These are phyloP conservation scores for Apodemia duryi DNA, from an alignment of 2,888 invertebrate species.

Conservation along the genomic window DNA sequence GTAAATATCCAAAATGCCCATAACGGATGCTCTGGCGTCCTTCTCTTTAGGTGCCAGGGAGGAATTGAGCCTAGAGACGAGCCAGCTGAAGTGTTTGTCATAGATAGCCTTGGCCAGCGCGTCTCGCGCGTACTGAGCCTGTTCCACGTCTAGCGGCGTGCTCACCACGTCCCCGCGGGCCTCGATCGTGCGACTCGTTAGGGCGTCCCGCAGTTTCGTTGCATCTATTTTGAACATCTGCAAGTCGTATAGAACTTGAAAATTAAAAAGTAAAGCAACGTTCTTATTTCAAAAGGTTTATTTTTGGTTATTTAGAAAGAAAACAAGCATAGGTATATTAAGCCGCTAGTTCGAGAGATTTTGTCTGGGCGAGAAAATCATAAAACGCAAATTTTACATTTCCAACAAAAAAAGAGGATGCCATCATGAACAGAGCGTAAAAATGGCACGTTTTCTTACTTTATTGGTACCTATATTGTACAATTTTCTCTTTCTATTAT, in stretches of 20 bases:
- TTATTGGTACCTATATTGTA: too few relatives aligned
- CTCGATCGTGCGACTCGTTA: slow-evolving; percentile 92
- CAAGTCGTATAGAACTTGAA: background rate
- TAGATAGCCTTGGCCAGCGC: slow-evolving; percentile 95
- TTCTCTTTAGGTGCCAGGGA: slow-evolving; percentile 82
- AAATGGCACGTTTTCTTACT: too few relatives aligned
- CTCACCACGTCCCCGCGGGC: slow-evolving; percentile 90
- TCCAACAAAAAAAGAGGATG: too few relatives aligned
- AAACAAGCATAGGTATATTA: too few relatives aligned
- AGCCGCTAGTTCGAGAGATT: too few relatives aligned
- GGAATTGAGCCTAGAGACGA: slow-evolving; percentile 88
- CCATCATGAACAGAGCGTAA: too few relatives aligned
- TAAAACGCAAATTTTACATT: too few relatives aligned
- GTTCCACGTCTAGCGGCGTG: slow-evolving; percentile 88
- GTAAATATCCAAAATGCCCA: slow-evolving; percentile 96
- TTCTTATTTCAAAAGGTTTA: too few relatives aligned
- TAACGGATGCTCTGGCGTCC: slow-evolving; percentile 82
- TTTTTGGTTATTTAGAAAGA: too few relatives aligned
- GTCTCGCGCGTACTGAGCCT: slow-evolving; percentile 92
- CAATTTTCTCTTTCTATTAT: too few relatives aligned
- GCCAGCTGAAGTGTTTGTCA: slow-evolving; percentile 94
- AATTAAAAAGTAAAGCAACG: too few relatives aligned
- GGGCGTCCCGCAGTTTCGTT: slow-evolving; percentile 82
- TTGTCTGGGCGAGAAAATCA: too few relatives aligned
- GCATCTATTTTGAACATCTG: slow-evolving; percentile 87